A percentile compares a stretch with the other conserved stretches of the same genome.
These are phyloP conservation scores for Epinephelus fuscoguttatus DNA, from an alignment of 2,113 vertebrate genomes.

Conservation along the genomic window DNA sequence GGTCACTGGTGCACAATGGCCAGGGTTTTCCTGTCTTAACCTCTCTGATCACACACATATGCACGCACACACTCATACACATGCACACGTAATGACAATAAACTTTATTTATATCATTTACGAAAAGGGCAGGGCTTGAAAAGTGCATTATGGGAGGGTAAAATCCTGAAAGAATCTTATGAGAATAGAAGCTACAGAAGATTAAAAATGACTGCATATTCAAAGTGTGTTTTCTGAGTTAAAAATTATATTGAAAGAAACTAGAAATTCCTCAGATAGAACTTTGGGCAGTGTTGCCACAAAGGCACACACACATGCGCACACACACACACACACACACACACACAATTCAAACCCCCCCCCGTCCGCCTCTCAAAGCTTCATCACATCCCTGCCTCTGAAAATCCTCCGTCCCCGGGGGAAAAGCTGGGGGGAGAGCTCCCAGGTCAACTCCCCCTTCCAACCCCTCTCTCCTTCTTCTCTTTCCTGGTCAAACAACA, in stretches of 20 bases:
- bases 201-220: neutral
- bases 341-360: conserved; percentile 22
- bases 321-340: neutral
- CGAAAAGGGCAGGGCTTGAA: conserved; percentile 4
- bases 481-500: conserved; percentile 78
- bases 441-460: conserved; percentile 44
- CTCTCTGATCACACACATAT: conserved; percentile 77
- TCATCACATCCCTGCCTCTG: conserved; percentile 63
- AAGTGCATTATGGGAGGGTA: neutral
- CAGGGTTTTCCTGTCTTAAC: conserved; percentile 86
- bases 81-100: conserved; percentile 42
- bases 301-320: neutral
- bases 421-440: conserved; percentile 60
- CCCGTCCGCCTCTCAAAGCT: conserved; percentile 40
- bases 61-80: conserved; percentile 53
- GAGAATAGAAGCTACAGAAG: neutral
- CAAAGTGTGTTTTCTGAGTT: conserved; percentile 15
- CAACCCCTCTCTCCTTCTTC: conserved; percentile 53
- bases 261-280: neutral
- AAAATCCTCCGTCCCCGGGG: conserved; percentile 75
- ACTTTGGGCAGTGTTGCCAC: neutral
- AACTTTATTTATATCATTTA: conserved; percentile 46
- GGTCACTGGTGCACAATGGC: conserved; percentile 84
- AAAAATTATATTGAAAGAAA: neutral
- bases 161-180: neutral